phyloP scores from a whole-genome alignment of 2,888 invertebrate species.

The Cloeon dipterum region DNA sequence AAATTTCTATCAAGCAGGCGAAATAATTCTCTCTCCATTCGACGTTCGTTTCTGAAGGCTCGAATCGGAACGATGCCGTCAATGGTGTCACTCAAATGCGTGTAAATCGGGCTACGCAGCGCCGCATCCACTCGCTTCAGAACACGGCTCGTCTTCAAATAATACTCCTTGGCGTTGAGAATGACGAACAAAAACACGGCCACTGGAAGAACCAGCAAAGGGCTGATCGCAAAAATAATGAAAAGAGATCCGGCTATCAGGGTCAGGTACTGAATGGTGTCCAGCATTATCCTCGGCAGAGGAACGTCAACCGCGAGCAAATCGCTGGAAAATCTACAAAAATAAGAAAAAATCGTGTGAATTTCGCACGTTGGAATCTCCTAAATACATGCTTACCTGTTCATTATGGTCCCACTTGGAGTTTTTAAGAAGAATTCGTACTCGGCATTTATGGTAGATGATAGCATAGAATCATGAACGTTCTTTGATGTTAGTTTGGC shows the following conservation, averaged over 20 bases:
- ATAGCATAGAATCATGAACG: no score
- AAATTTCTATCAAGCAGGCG: conserved; percentile 35
- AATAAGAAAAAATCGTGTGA: no score
- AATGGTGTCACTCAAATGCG: conserved; percentile 69
- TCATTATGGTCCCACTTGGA: no score
- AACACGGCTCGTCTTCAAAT: conserved; percentile 45
- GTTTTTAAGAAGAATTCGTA: no score
- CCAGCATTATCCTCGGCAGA: conserved; percentile 37
- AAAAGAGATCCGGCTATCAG: conserved; percentile 22
- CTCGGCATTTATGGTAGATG: no score
- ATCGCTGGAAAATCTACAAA: conserved; percentile 71
- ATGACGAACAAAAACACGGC: conserved; percentile 34
- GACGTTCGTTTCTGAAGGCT: conserved; percentile 44
- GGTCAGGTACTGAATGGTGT: conserved; percentile 20
- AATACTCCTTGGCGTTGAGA: conserved; percentile 35
- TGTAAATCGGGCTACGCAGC: conserved; percentile 75
- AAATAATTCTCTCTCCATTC: conserved; percentile 19
- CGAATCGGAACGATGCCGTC: conserved; percentile 73
- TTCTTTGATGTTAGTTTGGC: no score
- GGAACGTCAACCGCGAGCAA: conserved; percentile 56
- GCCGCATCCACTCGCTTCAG: conserved; percentile 39
- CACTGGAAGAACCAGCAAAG: conserved; percentile 10
- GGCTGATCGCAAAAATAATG: conserved; percentile 2
- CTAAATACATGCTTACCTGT: no score
- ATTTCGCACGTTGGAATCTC: no score